A percentile compares a stretch with the other conserved stretches of the same genome.
These are phyloP conservation scores for Sesia bembeciformis DNA, from an alignment of 2,888 invertebrate species.

Conservation along the genomic window DNA sequence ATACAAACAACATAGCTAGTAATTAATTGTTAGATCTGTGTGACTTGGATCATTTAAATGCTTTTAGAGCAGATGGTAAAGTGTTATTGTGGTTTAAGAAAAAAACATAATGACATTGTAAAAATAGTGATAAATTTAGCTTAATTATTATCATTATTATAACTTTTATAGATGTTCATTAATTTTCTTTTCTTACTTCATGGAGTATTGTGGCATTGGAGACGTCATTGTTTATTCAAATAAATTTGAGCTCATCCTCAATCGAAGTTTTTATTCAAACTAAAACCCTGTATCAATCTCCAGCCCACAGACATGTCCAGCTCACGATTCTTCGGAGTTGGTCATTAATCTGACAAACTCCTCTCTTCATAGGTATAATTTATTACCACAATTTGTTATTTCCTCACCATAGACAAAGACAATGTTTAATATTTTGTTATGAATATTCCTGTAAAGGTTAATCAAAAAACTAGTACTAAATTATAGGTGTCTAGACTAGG, in stretches of 20 bases:
- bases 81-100: conserved; percentile 73
- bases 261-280: conserved; percentile 58
- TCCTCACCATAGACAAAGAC: not conserved
- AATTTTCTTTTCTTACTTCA: conserved; percentile 72
- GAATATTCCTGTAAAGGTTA: conserved; percentile 37
- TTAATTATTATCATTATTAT: conserved; percentile 73
- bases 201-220: conserved; percentile 73
- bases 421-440: conserved; percentile 10
- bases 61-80: conserved; percentile 69
- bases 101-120: conserved; percentile 74
- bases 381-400: not conserved
- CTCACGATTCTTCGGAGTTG: not conserved
- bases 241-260: conserved; percentile 73
- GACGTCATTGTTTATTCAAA: conserved; percentile 74
- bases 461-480: conserved; percentile 26
- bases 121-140: conserved; percentile 73
- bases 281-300: not conserved
- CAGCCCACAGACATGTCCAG: not conserved
- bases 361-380: not conserved
- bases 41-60: conserved; percentile 72
- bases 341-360: not conserved
- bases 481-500: conserved; percentile 54
- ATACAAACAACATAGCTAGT: conserved; percentile 66
- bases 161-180: conserved; percentile 75
- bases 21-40: conserved; percentile 75